phyloP scores from a whole-genome alignment of 2,113 vertebrate genomes.

The Callithrix jacchus region DNA sequence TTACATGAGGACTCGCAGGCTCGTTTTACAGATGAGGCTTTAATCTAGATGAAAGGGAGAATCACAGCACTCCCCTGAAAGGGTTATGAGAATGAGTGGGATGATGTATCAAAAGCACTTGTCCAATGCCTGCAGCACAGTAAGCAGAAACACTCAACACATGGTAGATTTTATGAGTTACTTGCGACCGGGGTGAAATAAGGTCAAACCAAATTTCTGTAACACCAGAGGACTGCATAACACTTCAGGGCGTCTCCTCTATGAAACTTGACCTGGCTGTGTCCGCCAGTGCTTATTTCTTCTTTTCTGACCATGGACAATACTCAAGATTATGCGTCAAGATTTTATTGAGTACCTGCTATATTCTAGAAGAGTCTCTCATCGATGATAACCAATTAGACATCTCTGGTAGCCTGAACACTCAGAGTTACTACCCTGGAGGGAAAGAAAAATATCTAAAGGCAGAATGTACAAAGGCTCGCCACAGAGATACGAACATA shows the following conservation, averaged over 20 bases:
- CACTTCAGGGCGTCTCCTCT: not conserved
- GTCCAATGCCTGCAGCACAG: not conserved
- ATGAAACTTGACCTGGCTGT: not conserved
- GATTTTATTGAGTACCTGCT: not conserved
- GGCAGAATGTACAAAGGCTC: not conserved
- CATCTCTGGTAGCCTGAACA: not conserved
- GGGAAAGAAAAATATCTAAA: not conserved
- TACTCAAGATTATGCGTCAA: not conserved
- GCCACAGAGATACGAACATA: not conserved
- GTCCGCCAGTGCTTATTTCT: not conserved
- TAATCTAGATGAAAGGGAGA: constrained; percentile 29
- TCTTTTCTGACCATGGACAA: not conserved
- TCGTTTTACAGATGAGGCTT: constrained; percentile 30
- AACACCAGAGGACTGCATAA: not conserved
- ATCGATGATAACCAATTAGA: not conserved
- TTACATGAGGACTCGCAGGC: not conserved
- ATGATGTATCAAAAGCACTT: not conserved
- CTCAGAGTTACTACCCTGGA: not conserved
- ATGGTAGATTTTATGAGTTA: not conserved
- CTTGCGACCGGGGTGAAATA: not conserved
- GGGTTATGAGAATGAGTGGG: not conserved
- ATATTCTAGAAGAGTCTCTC: not conserved
- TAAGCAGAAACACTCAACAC: not conserved
- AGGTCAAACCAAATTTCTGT: not conserved
- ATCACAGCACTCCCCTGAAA: not conserved